Percentiles rank a stretch among this genome's conserved stretches.
Evolutionary conservation across 2,797 vertebrate species (phyloP).

Genomic region (Leptodactylus fallax): DNA sequence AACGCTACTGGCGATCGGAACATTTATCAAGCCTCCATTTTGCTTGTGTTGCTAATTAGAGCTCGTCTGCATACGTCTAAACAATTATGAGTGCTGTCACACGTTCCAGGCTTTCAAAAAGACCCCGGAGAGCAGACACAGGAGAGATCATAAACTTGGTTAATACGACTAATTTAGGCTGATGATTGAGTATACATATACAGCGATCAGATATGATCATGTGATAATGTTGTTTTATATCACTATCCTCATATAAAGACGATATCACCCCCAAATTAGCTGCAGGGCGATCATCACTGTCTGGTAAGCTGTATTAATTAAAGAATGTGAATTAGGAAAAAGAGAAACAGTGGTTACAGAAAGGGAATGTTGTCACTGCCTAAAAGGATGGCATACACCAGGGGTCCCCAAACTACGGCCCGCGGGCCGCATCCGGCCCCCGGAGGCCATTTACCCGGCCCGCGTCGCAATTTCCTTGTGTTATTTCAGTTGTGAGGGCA

Average conservation of each 20-base stretch:
- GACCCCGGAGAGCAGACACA: constrained; percentile 41
- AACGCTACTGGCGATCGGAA: constrained; percentile 24
- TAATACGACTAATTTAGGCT: constrained; percentile 48
- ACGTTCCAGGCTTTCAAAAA: constrained; percentile 32
- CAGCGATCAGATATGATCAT: constrained; percentile 2
- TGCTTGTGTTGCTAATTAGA: constrained; percentile 51
- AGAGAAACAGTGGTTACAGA: neutral
- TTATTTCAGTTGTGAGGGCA: too few relatives aligned
- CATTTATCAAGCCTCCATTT: constrained; percentile 53
- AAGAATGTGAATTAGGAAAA: neutral
- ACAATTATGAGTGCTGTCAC: constrained; percentile 57
- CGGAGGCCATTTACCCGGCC: too few relatives aligned
- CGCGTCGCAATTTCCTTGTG: too few relatives aligned
- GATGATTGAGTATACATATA: constrained; percentile 25
- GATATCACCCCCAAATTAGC: neutral
- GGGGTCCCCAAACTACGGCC: too few relatives aligned
- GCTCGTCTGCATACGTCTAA: constrained; percentile 38
- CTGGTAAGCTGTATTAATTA: constrained; percentile 5
- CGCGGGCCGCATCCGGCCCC: too few relatives aligned
- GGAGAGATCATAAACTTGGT: constrained; percentile 29
- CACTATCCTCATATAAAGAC: neutral
- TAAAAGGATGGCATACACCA: neutral
- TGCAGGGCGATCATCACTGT: constrained; percentile 6
- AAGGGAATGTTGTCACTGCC: neutral
- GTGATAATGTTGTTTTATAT: constrained; percentile 7